Conservation (phyloP, 2,888 invertebrate genomes). For the Phengaris arion region DNA sequence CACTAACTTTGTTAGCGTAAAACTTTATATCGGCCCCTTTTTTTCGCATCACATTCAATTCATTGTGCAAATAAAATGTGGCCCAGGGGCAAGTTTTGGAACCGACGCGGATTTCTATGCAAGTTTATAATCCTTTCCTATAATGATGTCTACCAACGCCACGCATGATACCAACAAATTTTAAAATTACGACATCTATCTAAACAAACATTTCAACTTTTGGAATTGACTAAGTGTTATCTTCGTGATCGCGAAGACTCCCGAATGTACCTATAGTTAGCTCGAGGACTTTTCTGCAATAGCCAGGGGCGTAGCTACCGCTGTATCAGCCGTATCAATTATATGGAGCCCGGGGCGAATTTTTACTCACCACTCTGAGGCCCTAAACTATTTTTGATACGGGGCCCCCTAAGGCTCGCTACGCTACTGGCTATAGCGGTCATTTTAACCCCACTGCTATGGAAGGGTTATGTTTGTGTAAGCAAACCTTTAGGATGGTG, state of each 20-base stretch:
- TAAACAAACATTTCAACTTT: slow-evolving; percentile 29
- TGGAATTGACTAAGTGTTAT: slow-evolving; percentile 31
- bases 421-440: neutral
- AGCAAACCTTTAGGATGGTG: no score
- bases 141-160: neutral
- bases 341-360: no score
- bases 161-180: neutral
- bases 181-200: slow-evolving; percentile 29
- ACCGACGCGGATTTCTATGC: neutral
- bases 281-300: neutral
- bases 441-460: neutral
- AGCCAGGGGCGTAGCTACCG: no score
- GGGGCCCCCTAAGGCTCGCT: no score
- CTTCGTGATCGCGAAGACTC: neutral
- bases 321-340: no score
- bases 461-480: neutral
- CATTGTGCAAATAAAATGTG: neutral
- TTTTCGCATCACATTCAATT: neutral
- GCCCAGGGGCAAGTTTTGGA: neutral
- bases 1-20: neutral
- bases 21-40: neutral
- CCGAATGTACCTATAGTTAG: neutral
- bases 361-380: no score
- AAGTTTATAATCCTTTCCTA: neutral
- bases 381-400: no score